These are phyloP conservation scores for Scomber scombrus DNA, from an alignment of 2,113 vertebrate species.

Conservation along the genomic window DNA sequence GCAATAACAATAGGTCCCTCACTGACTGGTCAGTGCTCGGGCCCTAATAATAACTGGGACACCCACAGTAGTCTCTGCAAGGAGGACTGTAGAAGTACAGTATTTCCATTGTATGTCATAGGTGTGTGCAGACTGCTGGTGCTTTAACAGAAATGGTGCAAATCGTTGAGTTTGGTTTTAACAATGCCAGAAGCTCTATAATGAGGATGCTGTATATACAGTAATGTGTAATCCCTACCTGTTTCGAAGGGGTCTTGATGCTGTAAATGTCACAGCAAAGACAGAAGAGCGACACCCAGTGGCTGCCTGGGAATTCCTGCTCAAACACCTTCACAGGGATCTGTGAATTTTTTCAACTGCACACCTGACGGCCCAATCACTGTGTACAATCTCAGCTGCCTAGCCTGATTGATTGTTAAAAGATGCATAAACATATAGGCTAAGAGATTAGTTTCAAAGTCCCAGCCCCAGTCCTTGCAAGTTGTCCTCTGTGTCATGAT, in stretches of 20 bases:
- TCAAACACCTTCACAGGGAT: conserved; percentile 7
- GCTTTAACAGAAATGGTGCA: conserved; percentile 3
- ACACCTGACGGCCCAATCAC: conserved; percentile 5
- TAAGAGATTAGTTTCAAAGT: conserved; percentile 39
- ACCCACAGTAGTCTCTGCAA: background rate
- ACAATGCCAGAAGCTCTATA: conserved; percentile 8
- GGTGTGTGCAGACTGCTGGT: conserved; percentile 1
- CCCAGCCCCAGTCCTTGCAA: conserved; percentile 28
- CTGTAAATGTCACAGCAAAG: conserved; percentile 29
- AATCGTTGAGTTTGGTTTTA: conserved; percentile 1
- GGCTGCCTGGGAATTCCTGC: conserved; percentile 17
- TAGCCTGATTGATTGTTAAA: conserved; percentile 48
- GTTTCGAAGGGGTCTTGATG: background rate
- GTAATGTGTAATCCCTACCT: conserved; percentile 11
- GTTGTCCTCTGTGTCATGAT: conserved; percentile 54
- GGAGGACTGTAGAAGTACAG: background rate
- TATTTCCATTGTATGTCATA: background rate
- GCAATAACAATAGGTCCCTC: no score
- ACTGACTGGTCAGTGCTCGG: no score
- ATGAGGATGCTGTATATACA: conserved; percentile 26
- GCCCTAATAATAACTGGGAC: background rate
- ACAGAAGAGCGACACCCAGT: conserved; percentile 63
- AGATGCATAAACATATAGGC: conserved; percentile 47
- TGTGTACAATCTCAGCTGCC: conserved; percentile 31
- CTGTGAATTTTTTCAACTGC: conserved; percentile 32